Conservation (phyloP, 53 echinoderm and acorn worm species). For the Stichopus horrens region DNA sequence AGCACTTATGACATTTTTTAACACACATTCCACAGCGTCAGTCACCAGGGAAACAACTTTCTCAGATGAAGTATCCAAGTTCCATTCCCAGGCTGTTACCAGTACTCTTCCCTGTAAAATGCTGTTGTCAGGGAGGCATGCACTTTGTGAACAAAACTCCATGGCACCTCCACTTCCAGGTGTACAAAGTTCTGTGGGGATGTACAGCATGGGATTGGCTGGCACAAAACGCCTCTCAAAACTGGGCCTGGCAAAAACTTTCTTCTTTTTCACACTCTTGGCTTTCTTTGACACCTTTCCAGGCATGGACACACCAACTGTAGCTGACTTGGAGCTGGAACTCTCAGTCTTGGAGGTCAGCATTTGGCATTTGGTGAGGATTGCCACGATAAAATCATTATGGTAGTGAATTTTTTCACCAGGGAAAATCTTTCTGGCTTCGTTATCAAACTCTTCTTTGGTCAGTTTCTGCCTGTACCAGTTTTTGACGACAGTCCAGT, state of each 20-base stretch:
- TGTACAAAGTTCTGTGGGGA: constrained; percentile 72
- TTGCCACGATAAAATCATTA: constrained; percentile 93
- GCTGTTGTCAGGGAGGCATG: constrained; percentile 83
- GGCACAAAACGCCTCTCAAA: constrained; percentile 97
- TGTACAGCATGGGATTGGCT: constrained; percentile 75
- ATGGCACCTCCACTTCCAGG: constrained; percentile 66
- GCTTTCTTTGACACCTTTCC: constrained; percentile 73
- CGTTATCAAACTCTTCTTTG: constrained; percentile 91
- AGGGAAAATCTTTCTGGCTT: constrained; percentile 70
- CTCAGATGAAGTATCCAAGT: constrained; percentile 81
- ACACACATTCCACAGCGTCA: constrained; percentile 75
- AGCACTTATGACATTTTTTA: constrained; percentile 86
- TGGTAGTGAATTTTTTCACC: constrained; percentile 72
- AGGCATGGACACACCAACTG: constrained; percentile 30
- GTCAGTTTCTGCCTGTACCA: constrained; percentile 93
- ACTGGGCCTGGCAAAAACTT: constrained; percentile 70
- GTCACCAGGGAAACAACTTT: constrained; percentile 70
- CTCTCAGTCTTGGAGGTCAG: constrained; percentile 58
- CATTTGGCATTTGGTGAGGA: constrained; percentile 83
- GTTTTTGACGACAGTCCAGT: constrained; percentile 89
- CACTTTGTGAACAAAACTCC: constrained; percentile 81
- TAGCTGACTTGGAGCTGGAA: constrained; percentile 25
- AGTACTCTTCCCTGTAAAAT: constrained; percentile 95
- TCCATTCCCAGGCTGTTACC: constrained; percentile 99
- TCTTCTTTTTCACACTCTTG: constrained; percentile 84